Evolutionary conservation across 2,888 invertebrate species (phyloP).

Genomic region (Thelaira solivaga): DNA sequence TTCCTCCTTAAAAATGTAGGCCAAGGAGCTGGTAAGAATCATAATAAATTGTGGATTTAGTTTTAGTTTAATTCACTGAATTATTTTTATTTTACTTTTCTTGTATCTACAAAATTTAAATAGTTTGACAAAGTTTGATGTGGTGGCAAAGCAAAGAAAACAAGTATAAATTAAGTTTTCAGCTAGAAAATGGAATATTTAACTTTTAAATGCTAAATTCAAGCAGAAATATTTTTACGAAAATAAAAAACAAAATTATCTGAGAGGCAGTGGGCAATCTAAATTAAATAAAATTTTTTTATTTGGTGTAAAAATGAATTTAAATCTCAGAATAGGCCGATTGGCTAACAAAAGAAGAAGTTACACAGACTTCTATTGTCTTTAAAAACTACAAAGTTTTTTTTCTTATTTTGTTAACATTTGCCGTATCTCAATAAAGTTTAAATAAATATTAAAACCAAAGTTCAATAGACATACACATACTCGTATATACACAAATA

Average conservation of each 20-base stretch:
- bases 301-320: too few relatives aligned
- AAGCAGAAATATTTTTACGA: neutral
- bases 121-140: constrained; percentile 26
- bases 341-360: too few relatives aligned
- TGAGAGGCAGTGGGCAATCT: too few relatives aligned
- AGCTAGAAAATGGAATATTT: constrained; percentile 4
- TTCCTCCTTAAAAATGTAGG: constrained; percentile 17
- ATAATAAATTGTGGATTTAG: constrained; percentile 26
- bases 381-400: too few relatives aligned
- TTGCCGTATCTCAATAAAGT: constrained; percentile 36
- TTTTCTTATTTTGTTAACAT: too few relatives aligned
- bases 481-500: too few relatives aligned
- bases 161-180: constrained; percentile 29
- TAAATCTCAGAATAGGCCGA: too few relatives aligned
- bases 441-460: constrained; percentile 9
- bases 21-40: constrained; percentile 33
- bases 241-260: neutral
- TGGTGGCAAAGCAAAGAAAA: neutral
- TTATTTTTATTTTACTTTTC: constrained; percentile 31
- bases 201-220: constrained; percentile 6
- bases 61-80: constrained; percentile 44
- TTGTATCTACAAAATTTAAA: too few relatives aligned
- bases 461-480: constrained; percentile 21
- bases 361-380: too few relatives aligned
- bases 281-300: neutral